phyloP scores from a whole-genome alignment of 1,140 invertebrate species.

The Glossosoma conforme region DNA sequence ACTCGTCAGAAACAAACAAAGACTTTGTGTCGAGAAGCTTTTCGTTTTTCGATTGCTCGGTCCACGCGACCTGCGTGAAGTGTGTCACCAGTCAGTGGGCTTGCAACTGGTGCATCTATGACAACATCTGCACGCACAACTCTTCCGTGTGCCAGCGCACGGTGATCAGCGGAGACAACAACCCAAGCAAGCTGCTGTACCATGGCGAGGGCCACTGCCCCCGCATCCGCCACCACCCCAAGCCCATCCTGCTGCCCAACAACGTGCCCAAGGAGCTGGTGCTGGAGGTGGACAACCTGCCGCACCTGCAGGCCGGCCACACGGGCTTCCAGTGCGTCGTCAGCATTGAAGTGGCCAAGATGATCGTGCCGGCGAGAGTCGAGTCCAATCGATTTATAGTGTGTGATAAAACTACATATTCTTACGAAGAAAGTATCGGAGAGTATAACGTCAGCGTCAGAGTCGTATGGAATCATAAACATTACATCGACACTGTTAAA shows the following conservation, averaged over 20 bases:
- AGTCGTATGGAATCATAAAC: constrained; percentile 88
- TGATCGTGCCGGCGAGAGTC: constrained; percentile 80
- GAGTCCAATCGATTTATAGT: constrained; percentile 78
- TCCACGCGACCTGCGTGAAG: constrained; percentile 77
- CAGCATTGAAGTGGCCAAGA: constrained; percentile 84
- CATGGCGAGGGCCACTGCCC: constrained; percentile 77
- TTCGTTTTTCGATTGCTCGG: constrained; percentile 90
- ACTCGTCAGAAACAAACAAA: constrained; percentile 89
- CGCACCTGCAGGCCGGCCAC: constrained; percentile 78
- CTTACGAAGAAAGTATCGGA: constrained; percentile 79
- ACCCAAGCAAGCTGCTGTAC: constrained; percentile 63
- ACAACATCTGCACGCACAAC: constrained; percentile 90
- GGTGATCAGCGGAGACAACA: constrained; percentile 80
- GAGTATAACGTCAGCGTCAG: constrained; percentile 86
- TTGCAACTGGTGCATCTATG: constrained; percentile 95
- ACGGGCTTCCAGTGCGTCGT: constrained; percentile 88
- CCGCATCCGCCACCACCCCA: constrained; percentile 61
- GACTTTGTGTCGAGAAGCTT: constrained; percentile 93
- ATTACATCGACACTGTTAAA: constrained; percentile 84
- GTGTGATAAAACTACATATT: constrained; percentile 87
- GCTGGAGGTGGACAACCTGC: constrained; percentile 84
- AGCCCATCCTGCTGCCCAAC: constrained; percentile 75
- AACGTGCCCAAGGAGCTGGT: constrained; percentile 84
- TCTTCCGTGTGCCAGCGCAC: constrained; percentile 72
- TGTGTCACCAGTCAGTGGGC: constrained; percentile 87